Evolutionary conservation across 2,797 vertebrate genomes (phyloP).

Genomic region (Xyrichtys novacula): DNA sequence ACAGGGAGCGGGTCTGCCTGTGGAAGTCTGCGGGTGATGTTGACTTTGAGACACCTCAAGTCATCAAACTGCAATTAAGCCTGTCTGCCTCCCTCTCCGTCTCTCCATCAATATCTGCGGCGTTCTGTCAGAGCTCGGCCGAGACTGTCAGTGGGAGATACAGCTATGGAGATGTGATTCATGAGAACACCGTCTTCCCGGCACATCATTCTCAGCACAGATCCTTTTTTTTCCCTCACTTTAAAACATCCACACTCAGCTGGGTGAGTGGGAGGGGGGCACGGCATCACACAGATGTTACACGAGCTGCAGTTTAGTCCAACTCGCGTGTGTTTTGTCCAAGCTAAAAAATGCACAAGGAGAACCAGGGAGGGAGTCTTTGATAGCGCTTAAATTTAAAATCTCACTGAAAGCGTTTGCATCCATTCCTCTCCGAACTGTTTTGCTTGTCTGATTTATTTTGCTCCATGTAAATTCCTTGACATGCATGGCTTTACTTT

Average conservation of each 20-base stretch:
- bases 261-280: slow-evolving; percentile 50
- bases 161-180: slow-evolving; percentile 76
- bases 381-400: slow-evolving; percentile 55
- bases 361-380: slow-evolving; percentile 39
- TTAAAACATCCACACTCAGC: slow-evolving; percentile 67
- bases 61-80: slow-evolving; percentile 78
- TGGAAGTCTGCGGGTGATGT: slow-evolving; percentile 60
- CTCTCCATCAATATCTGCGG: slow-evolving; percentile 71
- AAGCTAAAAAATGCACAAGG: slow-evolving; percentile 67
- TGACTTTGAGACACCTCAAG: slow-evolving; percentile 67
- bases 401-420: slow-evolving; percentile 36
- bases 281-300: slow-evolving; percentile 62
- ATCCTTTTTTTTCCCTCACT: slow-evolving; percentile 39
- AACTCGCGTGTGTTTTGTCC: slow-evolving; percentile 57
- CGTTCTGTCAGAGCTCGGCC: slow-evolving; percentile 65
- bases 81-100: slow-evolving; percentile 48
- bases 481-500: slow-evolving; percentile 26
- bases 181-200: slow-evolving; percentile 56
- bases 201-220: slow-evolving; percentile 53
- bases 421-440: slow-evolving; percentile 22
- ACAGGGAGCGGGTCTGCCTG: slow-evolving; percentile 50
- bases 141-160: slow-evolving; percentile 69
- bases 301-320: slow-evolving; percentile 63
- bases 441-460: slow-evolving; percentile 34
- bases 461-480: slow-evolving; percentile 33